These are phyloP conservation scores for Tympanuchus pallidicinctus DNA, from an alignment of 2,113 vertebrate genomes.

Conservation along the genomic window DNA sequence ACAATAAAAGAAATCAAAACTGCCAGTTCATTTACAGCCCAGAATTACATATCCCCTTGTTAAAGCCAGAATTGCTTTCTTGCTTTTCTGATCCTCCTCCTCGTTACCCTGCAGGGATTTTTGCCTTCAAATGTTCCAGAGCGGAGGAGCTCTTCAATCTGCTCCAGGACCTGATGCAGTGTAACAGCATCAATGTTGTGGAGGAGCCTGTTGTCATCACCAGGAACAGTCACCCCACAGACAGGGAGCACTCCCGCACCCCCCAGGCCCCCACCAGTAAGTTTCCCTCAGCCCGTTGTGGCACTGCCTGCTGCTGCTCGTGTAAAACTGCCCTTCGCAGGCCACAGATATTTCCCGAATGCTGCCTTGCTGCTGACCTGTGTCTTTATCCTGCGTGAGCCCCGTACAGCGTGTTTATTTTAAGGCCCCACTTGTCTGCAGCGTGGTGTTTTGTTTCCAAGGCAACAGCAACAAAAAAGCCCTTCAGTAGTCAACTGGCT, in stretches of 20 bases:
- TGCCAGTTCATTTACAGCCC: rapidly evolving
- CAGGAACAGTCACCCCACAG: conserved; percentile 85
- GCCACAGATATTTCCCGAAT: rapidly evolving
- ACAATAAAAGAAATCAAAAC: background rate
- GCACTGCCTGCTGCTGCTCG: rapidly evolving
- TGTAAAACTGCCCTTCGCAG: background rate
- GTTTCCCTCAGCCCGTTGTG: background rate
- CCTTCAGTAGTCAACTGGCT: background rate
- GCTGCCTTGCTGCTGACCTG: background rate
- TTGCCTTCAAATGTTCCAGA: conserved; percentile 97
- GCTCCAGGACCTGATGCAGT: conserved; percentile 98
- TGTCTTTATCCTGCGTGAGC: background rate
- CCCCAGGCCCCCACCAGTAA: conserved; percentile 90
- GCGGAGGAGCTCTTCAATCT: conserved; percentile 98
- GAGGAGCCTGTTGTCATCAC: conserved; percentile 94
- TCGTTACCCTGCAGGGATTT: conserved; percentile 85
- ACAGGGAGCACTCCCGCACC: conserved; percentile 85
- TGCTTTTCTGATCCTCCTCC: background rate
- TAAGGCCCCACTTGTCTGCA: background rate
- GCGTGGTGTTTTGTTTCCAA: background rate
- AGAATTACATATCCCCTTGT: rapidly evolving
- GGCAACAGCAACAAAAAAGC: background rate
- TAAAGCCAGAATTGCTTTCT: background rate
- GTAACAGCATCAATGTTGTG: conserved; percentile 97
- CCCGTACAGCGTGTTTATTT: background rate